Evolutionary conservation across 2,888 invertebrate species (phyloP), one percentile per base, ranked within the genome.

Genomic region (Siphlonurus alternatus): DNA sequence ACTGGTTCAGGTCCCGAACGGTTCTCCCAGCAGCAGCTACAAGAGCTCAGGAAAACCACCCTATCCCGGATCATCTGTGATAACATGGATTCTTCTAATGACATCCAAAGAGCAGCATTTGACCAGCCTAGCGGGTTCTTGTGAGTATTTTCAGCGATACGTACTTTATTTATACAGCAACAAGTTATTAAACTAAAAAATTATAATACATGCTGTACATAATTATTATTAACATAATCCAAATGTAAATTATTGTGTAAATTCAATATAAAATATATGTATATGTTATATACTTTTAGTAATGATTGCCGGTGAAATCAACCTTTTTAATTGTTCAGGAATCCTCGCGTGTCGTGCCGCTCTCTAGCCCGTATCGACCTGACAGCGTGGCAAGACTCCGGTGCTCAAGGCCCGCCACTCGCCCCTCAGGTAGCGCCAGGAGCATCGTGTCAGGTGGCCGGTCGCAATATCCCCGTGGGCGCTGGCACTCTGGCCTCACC

Each of bases 51-150:
- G 1, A 94, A 93, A 74, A 81, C 84, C 1, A 92, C 92, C 0
- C 73, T 96, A 54, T 85, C 94, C 0, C 92, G 93, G 75, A 75
- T 94, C 0, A 76, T 93, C 65, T 97, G 96, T 72, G 89, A 93
- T 69, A 96, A 95, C 77, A 84, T 93, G 74, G 95, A 96, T 73
- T 78, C 86, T 2, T 81, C 86, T 53, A 86, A 85, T 2, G 88
- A 90, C 65, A 91, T 96, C 75, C 96, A 96, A 73, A 81, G 93
- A 62, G 89, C 91, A 3, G 86, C 89, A 1, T 93, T 96, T 72
- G 93, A 96, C 74, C 79, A 94, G 68, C 93, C 94, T 0, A 91
- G 91, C 73, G 89, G 89, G 71, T 93, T 92, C 81, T 77, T 93
- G 82, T 87, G 75, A 82, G 83, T 77, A 66, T 25, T 61, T 63